Percentiles rank a stretch among this genome's conserved stretches.
Conservation (phyloP, 2,113 vertebrate genomes). For the Erythrocercus mccallii region DNA sequence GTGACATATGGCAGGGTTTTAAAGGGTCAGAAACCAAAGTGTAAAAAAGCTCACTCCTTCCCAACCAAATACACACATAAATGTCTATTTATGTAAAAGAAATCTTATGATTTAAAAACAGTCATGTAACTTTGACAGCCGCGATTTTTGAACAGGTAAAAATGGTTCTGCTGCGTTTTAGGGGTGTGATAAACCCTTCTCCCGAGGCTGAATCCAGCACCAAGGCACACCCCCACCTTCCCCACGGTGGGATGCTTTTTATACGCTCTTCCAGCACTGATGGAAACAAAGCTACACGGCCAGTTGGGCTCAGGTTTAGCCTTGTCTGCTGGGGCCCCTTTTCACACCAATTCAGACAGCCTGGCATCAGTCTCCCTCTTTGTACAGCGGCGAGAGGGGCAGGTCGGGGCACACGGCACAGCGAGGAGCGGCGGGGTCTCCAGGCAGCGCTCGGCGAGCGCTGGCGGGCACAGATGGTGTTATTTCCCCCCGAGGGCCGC, state of each 20-base stretch:
- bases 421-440: not conserved
- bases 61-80: not conserved
- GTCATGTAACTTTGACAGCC: not conserved
- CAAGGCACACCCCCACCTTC: not conserved
- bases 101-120: not conserved
- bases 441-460: not conserved
- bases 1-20: not conserved
- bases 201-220: not conserved
- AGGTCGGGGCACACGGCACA: not conserved
- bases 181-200: not conserved
- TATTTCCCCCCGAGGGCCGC: not conserved
- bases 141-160: not conserved
- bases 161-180: not conserved
- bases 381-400: not conserved
- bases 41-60: not conserved
- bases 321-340: not conserved
- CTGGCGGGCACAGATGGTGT: not conserved
- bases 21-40: not conserved
- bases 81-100: not conserved
- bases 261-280: not conserved
- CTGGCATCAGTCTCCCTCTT: not conserved
- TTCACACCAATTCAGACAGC: not conserved
- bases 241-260: not conserved
- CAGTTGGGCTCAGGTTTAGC: not conserved
- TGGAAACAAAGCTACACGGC: not conserved